These are phyloP conservation scores for Pantherophis vulpinus DNA, from an alignment of 2,797 vertebrate genomes.

Conservation along the genomic window DNA sequence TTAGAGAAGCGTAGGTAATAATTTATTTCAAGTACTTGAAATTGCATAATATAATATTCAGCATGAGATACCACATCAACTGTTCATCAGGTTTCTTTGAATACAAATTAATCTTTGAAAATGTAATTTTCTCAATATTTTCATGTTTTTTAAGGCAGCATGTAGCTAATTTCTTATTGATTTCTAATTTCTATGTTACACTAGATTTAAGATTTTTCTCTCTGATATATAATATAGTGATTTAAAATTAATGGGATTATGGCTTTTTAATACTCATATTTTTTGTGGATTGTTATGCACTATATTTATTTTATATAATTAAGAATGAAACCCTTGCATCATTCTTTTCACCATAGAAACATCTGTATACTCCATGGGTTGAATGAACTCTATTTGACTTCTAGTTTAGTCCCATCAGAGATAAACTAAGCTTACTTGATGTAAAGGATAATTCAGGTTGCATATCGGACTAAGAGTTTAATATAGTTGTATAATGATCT, in stretches of 20 bases:
- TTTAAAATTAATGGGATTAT: background rate
- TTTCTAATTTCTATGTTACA: background rate
- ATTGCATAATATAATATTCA: constrained; percentile 5
- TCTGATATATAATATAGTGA: background rate
- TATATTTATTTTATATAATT: background rate
- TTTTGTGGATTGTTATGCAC: background rate
- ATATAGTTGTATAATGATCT: background rate
- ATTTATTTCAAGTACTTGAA: constrained; percentile 7
- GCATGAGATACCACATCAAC: background rate
- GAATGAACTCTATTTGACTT: constrained; percentile 54
- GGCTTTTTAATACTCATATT: background rate
- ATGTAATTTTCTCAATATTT: background rate
- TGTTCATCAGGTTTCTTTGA: constrained; percentile 8
- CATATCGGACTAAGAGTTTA: constrained; percentile 38
- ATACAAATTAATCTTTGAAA: background rate
- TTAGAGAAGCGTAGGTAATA: background rate
- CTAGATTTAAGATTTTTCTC: background rate
- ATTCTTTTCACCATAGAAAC: constrained; percentile 14
- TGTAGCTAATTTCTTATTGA: background rate
- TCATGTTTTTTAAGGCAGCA: background rate
- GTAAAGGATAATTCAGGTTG: constrained; percentile 19
- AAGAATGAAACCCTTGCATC: constrained; percentile 9
- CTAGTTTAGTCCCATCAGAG: constrained; percentile 30
- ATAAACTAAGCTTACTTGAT: constrained; percentile 38
- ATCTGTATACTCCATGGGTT: constrained; percentile 36